These are phyloP conservation scores for Aphaenogaster ashmeadi DNA, from an alignment of 1,140 invertebrate genomes.

Conservation along the genomic window DNA sequence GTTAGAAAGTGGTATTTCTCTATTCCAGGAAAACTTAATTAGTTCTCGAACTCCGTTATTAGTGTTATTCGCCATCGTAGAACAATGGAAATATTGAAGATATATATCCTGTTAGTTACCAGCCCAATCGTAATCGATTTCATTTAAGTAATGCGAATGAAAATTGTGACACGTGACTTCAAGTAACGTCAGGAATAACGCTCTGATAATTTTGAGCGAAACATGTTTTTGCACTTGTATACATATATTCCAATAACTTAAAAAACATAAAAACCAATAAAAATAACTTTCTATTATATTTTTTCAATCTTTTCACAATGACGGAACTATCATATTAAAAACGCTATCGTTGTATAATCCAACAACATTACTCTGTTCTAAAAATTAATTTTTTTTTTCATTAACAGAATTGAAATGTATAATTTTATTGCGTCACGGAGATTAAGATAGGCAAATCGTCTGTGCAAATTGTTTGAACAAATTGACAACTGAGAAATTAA, in stretches of 20 bases:
- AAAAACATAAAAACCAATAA: not conserved
- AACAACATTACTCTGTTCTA: not conserved
- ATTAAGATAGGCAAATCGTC: not conserved
- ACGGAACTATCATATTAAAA: not conserved
- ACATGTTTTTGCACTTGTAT: not conserved
- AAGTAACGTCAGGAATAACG: not conserved
- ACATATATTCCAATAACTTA: not conserved
- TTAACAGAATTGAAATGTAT: not conserved
- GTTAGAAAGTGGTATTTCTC: not conserved
- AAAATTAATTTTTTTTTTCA: not conserved
- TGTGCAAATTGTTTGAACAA: not conserved
- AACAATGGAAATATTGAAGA: not conserved
- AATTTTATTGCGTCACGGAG: not conserved
- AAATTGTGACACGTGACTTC: not conserved
- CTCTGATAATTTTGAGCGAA: not conserved
- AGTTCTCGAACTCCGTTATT: slow-evolving; percentile 11
- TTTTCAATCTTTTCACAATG: not conserved
- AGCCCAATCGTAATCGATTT: not conserved
- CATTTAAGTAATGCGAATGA: not conserved
- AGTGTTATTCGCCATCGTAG: not conserved
- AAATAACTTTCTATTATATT: not conserved
- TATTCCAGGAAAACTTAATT: not conserved
- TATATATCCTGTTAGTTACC: not conserved
- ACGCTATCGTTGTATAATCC: not conserved
- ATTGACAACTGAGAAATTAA: not conserved